Base-by-base conservation (phyloP, 2,113 vertebrate species). In the Pleuronectes platessa region DNA sequence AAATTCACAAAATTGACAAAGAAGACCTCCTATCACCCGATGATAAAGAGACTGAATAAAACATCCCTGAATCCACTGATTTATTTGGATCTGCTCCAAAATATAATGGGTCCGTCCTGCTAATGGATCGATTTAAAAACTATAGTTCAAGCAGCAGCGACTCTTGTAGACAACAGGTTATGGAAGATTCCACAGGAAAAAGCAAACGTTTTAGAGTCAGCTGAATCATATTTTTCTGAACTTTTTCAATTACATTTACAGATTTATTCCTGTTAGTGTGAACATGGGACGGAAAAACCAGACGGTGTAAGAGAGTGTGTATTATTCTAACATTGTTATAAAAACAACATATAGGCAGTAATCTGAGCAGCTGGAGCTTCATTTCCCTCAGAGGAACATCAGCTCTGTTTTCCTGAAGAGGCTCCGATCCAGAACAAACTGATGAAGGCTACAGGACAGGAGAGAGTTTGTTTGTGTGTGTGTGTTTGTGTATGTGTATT, bases 311-410 rank as follows among this genome's bases (percentile, higher is more conserved):
- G 64, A 27, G 55, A 35, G 49, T 14, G 66, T 31, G 60, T 61
- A 67, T 89, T 90, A 83, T 90, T 86, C 68, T 76, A 86, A 72
- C 75, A n/a, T 53, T 0, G 13, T 77, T 89, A 88, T 92, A 65
- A 78, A 67, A 81, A 67, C 74, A 79, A 80, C 59, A 49, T 31
- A 49, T n/a, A 18, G 61, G 71, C 68, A 17, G 86, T 85, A 89
- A 91, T 81, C 58, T 74, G 89, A 90, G 90, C 76, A 75, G 74
- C 42, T 14, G 62, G 71, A 70, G 66, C 49, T 78, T 65, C 26
- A 74, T 81, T 83, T 80, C 73, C 79, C 70, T 72, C 65, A 74
- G 69, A 76, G 85, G 63, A 82, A 40, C 55, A 9, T 68, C 26
- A 59, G 54, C 78, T 84, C 88, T 86, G 79, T 91, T 86, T 88